Percentiles rank a stretch among this genome's conserved stretches.
phyloP scores from a whole-genome alignment of 1,140 invertebrate species.

The Eufriesea mexicana region DNA sequence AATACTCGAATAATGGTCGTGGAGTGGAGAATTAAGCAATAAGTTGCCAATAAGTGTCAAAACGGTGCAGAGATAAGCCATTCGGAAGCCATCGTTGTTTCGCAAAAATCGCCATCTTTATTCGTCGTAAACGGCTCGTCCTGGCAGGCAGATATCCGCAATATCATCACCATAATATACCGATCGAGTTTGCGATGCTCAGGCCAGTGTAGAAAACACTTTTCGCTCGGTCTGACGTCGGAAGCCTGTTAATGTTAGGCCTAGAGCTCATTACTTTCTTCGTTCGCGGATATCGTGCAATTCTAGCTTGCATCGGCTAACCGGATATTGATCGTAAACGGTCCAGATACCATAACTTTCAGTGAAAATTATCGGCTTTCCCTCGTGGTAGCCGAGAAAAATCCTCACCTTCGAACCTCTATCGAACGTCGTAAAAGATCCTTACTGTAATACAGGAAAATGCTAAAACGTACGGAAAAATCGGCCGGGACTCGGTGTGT shows the following conservation, averaged over 20 bases:
- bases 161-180: slow-evolving; percentile 23
- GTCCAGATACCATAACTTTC: slow-evolving; percentile 39
- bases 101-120: neutral
- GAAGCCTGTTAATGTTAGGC: slow-evolving; percentile 28
- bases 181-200: slow-evolving; percentile 22
- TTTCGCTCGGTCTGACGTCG: slow-evolving; percentile 41
- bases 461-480: too few species aligned
- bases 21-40: too few species aligned
- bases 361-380: slow-evolving; percentile 41
- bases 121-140: neutral
- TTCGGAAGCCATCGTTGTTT: neutral
- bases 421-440: neutral
- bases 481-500: too few species aligned
- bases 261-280: slow-evolving; percentile 43
- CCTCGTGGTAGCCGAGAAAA: neutral
- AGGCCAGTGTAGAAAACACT: slow-evolving; percentile 31
- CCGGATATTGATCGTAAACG: slow-evolving; percentile 57
- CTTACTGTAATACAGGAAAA: neutral
- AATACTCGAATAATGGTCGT: too few species aligned
- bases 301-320: slow-evolving; percentile 25
- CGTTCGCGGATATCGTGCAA: slow-evolving; percentile 42
- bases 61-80: too few species aligned
- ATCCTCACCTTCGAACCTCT: neutral
- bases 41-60: too few species aligned
- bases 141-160: neutral